phyloP scores from a whole-genome alignment of 2,797 vertebrate genomes.

The Falco cherrug region DNA sequence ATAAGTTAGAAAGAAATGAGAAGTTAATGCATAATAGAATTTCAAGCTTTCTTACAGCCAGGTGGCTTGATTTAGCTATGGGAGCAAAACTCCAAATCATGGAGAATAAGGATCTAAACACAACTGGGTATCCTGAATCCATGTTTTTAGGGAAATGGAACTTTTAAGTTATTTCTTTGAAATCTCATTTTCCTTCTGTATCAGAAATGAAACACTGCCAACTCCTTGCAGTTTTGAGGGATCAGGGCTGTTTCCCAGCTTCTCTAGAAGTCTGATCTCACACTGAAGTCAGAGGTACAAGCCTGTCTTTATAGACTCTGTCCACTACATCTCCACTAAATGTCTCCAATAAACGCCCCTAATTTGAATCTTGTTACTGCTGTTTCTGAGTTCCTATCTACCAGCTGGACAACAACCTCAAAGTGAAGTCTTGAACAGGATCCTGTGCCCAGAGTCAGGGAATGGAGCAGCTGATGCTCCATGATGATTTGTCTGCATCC shows the following conservation, averaged over 20 bases:
- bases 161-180: not conserved
- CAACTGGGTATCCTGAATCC: not conserved
- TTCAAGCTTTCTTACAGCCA: not conserved
- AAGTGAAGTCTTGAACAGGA: not conserved
- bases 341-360: not conserved
- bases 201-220: not conserved
- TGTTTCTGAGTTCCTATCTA: not conserved
- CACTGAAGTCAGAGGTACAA: not conserved
- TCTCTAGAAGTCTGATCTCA: not conserved
- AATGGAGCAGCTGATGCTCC: not conserved
- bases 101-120: not conserved
- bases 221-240: not conserved
- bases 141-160: not conserved
- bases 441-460: not conserved
- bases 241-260: not conserved
- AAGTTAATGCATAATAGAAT: not conserved
- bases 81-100: not conserved
- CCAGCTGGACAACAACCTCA: not conserved
- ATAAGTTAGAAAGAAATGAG: not conserved
- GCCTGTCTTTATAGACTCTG: not conserved
- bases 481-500: not conserved
- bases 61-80: not conserved
- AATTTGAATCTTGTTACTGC: not conserved
- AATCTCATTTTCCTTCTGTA: not conserved
- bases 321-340: not conserved